phyloP scores from a whole-genome alignment of 1,140 invertebrate genomes.

The Drosophila tsacasi region DNA sequence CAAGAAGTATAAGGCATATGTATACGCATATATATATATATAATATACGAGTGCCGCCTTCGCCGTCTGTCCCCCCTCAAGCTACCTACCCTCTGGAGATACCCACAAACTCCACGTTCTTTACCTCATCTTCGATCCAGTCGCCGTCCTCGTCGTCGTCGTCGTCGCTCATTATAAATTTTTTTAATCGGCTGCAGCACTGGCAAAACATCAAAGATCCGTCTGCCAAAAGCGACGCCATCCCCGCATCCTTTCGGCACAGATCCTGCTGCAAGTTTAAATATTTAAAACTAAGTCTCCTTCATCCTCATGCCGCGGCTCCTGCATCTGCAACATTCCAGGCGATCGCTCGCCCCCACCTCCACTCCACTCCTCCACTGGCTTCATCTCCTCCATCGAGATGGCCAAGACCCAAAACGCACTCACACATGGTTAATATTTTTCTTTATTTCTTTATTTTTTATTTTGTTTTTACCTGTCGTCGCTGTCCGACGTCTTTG shows the following conservation, averaged over 20 bases:
- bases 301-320: constrained; percentile 12
- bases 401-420: constrained; percentile 34
- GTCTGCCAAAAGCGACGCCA: constrained; percentile 58
- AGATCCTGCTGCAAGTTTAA: constrained; percentile 77
- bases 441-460: constrained; percentile 43
- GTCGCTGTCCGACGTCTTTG: constrained; percentile 57
- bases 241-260: constrained; percentile 19
- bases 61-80: constrained; percentile 29
- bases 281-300: constrained; percentile 81
- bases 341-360: constrained; percentile 71
- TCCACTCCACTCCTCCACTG: constrained; percentile 17
- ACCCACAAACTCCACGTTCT: constrained; percentile 7
- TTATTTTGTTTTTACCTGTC: constrained; percentile 60
- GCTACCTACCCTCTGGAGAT: neutral
- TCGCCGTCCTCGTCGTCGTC: constrained; percentile 12
- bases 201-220: constrained; percentile 80
- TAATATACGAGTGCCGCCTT: constrained; percentile 71
- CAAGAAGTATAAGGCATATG: constrained; percentile 63
- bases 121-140: constrained; percentile 37
- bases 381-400: constrained; percentile 20
- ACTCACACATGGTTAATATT: constrained; percentile 71
- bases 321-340: constrained; percentile 67
- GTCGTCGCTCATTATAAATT: constrained; percentile 80
- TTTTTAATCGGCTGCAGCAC: constrained; percentile 76
- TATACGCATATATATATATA: constrained; percentile 46